Percentiles rank a stretch among this genome's conserved stretches.
Evolutionary conservation across 1,140 invertebrate genomes (phyloP).

Genomic region (Pemphigus obesinymphae): DNA sequence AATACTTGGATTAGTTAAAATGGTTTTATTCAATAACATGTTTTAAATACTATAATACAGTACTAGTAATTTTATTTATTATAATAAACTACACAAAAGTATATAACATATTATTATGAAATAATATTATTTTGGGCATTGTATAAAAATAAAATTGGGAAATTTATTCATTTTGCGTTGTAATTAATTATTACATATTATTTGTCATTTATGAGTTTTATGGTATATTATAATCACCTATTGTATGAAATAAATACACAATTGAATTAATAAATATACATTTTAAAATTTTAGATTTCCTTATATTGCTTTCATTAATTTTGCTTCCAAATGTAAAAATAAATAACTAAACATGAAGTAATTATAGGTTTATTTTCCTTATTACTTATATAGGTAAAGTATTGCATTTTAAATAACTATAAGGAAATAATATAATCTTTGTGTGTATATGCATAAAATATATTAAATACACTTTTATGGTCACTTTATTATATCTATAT

Average conservation of each 20-base stretch:
- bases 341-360: background rate
- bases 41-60: background rate
- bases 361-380: background rate
- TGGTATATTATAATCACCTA: background rate
- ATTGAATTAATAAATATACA: background rate
- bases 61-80: background rate
- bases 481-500: background rate
- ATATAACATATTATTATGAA: background rate
- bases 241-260: background rate
- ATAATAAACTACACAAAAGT: background rate
- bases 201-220: background rate
- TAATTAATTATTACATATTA: background rate
- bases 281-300: background rate
- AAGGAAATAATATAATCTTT: background rate
- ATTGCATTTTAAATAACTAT: constrained; percentile 15
- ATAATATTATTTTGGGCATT: constrained; percentile 10
- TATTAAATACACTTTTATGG: background rate
- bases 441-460: background rate
- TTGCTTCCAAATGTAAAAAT: background rate
- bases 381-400: background rate
- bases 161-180: background rate
- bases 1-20: background rate
- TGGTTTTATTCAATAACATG: background rate
- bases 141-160: background rate
- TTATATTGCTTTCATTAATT: background rate